phyloP scores from a whole-genome alignment of 53 echinoderm and acorn worm genomes.

The Holothuria scabra region DNA sequence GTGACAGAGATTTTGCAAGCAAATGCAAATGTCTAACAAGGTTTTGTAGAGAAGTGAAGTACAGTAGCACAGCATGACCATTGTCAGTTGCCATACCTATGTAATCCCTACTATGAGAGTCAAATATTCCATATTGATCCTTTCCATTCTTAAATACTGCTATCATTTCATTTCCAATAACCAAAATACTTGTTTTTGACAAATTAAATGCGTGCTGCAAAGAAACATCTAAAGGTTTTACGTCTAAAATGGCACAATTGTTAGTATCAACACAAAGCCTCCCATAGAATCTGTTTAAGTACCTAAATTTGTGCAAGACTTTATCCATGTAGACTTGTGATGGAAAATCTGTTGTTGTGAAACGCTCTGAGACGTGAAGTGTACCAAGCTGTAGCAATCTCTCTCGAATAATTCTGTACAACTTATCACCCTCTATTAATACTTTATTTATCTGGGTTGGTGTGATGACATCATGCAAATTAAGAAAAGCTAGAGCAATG shows the following conservation, averaged over 20 bases:
- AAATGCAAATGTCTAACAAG: neutral
- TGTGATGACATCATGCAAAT: neutral
- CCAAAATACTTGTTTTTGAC: neutral
- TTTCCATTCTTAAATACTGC: neutral
- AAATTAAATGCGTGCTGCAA: neutral
- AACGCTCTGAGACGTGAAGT: neutral
- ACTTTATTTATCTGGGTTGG: neutral
- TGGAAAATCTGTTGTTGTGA: neutral
- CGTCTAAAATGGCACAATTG: neutral
- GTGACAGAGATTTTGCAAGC: neutral
- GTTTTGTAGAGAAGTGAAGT: neutral
- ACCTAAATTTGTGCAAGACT: neutral
- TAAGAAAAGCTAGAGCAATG: neutral
- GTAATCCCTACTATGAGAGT: neutral
- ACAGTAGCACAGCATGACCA: neutral
- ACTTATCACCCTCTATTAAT: neutral
- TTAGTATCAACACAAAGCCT: neutral
- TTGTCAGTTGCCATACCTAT: neutral
- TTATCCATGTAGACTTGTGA: neutral
- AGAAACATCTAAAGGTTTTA: neutral
- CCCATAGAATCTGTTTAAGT: neutral
- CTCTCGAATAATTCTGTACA: neutral
- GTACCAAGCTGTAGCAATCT: neutral
- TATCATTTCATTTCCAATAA: constrained; percentile 2
- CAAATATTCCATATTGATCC: neutral